These are phyloP conservation scores for Parauchenoglanis ngamensis DNA, from an alignment of 2,797 vertebrate species.

Conservation along the genomic window DNA sequence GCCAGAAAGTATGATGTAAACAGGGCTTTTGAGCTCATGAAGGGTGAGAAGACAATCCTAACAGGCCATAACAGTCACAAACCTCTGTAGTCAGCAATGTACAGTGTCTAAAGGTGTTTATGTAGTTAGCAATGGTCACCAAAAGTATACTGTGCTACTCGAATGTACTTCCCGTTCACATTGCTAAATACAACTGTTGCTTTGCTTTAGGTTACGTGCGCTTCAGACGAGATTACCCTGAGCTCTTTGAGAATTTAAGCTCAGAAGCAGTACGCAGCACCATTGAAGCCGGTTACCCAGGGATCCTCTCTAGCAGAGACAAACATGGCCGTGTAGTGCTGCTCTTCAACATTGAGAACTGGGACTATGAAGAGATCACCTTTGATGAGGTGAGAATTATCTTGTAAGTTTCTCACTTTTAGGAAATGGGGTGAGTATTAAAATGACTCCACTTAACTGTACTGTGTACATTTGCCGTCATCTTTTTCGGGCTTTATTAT, in stretches of 20 bases:
- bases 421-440: neutral
- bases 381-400: slow-evolving; percentile 87
- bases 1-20: slow-evolving; percentile 90
- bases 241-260: slow-evolving; percentile 92
- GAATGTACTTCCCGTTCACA: neutral
- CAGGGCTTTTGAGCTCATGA: slow-evolving; percentile 90
- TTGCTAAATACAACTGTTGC: neutral
- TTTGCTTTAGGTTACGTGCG: slow-evolving; percentile 85
- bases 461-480: neutral
- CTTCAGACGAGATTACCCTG: slow-evolving; percentile 94
- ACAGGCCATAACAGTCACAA: neutral
- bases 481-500: neutral
- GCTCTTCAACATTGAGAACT: slow-evolving; percentile 98
- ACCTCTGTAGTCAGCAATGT: neutral
- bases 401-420: neutral
- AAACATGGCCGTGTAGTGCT: slow-evolving; percentile 92
- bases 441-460: neutral
- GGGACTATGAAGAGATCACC: slow-evolving; percentile 97
- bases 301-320: slow-evolving; percentile 89
- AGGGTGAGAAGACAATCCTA: slow-evolving; percentile 75
- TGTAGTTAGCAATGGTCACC: neutral
- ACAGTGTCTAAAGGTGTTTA: neutral
- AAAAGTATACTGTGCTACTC: neutral
- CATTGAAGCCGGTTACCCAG: slow-evolving; percentile 94
- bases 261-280: slow-evolving; percentile 92